A percentile compares a stretch with the other conserved stretches of the same genome.
Evolutionary conservation across 2,797 vertebrate species (phyloP).

Genomic region (Salmo trutta): DNA sequence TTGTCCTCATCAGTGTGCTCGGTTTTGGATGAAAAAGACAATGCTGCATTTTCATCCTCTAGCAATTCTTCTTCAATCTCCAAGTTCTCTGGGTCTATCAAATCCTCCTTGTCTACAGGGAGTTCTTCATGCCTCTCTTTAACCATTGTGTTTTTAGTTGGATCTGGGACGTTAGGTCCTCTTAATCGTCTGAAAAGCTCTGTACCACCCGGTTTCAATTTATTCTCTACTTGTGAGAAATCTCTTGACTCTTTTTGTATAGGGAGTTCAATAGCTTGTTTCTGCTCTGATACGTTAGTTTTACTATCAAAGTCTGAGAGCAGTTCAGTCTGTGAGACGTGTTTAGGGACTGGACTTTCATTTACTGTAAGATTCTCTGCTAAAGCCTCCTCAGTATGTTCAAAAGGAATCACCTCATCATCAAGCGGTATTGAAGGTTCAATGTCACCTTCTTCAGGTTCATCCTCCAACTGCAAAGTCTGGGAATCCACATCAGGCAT

Average conservation of each 20-base stretch:
- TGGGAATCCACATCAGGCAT: conserved; percentile 3
- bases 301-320: neutral
- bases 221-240: conserved; percentile 10
- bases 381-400: conserved; percentile 23
- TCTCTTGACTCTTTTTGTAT: conserved; percentile 8
- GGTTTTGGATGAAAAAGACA: conserved; percentile 23
- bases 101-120: conserved; percentile 24
- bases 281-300: conserved; percentile 10
- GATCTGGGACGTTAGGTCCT: conserved; percentile 10
- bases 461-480: conserved; percentile 14
- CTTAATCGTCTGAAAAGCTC: conserved; percentile 4
- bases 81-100: conserved; percentile 22
- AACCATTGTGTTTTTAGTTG: conserved; percentile 32
- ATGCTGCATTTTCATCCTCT: conserved; percentile 91
- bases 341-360: neutral
- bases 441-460: conserved; percentile 5
- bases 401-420: conserved; percentile 19
- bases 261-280: conserved; percentile 7
- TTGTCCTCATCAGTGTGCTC: conserved; percentile 9
- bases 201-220: conserved; percentile 16
- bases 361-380: neutral
- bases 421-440: conserved; percentile 23
- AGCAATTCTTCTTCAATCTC: conserved; percentile 75
- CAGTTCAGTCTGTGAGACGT: neutral
- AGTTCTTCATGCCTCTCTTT: conserved; percentile 7